A percentile compares a stretch with the other conserved stretches of the same genome.
Conservation (phyloP, 2,113 vertebrate species). For the Echinops telfairi region DNA sequence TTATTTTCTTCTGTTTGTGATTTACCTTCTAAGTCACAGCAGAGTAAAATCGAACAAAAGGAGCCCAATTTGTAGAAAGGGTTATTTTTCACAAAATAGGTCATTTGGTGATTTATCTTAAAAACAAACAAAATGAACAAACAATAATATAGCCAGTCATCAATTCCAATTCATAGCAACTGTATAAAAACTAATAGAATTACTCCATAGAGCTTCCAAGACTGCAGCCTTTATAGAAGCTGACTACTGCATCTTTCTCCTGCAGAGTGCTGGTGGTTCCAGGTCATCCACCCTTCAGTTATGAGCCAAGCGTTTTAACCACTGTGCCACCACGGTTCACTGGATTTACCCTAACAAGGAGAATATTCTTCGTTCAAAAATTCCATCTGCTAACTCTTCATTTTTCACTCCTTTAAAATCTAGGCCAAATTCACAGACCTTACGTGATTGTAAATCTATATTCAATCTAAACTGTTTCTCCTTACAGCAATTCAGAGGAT, state of each 20-base stretch:
- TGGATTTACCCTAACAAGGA: not conserved
- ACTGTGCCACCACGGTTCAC: not conserved
- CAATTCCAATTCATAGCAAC: not conserved
- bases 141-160: not conserved
- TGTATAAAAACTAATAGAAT: not conserved
- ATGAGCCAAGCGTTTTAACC: not conserved
- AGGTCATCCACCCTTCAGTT: not conserved
- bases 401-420: constrained; percentile 32
- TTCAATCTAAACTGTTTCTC: not conserved
- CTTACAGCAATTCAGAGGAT: not conserved
- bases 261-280: not conserved
- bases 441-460: not conserved
- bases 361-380: not conserved
- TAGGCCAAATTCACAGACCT: not conserved
- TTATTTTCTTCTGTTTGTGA: not conserved
- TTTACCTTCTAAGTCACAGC: not conserved
- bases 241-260: not conserved
- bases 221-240: not conserved
- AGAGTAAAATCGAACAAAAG: not conserved
- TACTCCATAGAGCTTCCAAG: not conserved
- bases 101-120: no score
- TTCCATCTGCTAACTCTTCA: not conserved
- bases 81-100: no score
- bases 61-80: no score
- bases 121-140: not conserved